phyloP scores from a whole-genome alignment of 2,888 invertebrate genomes.

The Mesorhabditis belari region DNA sequence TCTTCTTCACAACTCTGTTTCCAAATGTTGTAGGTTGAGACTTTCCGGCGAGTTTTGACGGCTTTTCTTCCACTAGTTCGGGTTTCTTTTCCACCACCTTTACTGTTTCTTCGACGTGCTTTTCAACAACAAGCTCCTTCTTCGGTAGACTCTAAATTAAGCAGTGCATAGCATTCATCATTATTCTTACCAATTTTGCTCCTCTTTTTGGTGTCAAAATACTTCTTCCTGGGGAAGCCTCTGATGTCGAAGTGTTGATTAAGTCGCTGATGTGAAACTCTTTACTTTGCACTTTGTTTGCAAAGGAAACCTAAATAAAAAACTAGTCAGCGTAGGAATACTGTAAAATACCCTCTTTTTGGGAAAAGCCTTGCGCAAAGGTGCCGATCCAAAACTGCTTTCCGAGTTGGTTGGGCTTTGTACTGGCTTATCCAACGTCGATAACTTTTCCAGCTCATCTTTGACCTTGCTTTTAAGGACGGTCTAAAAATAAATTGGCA shows the following conservation, averaged over 20 bases:
- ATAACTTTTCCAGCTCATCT: too few relatives aligned
- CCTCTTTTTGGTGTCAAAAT: slow-evolving; percentile 14
- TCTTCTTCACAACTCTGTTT: slow-evolving; percentile 1
- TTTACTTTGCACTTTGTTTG: too few relatives aligned
- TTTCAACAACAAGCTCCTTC: too few relatives aligned
- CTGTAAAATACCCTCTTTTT: slow-evolving; percentile 8
- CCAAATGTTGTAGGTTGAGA: too few relatives aligned
- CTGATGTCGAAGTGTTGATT: slow-evolving; percentile 20
- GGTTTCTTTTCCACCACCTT: background rate
- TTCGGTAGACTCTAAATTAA: slow-evolving; percentile 8
- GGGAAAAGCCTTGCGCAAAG: background rate
- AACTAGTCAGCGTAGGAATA: background rate
- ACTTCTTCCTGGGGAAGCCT: slow-evolving; percentile 30
- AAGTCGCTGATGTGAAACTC: background rate
- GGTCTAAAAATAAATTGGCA: too few relatives aligned
- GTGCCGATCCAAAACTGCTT: background rate
- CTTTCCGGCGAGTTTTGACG: too few relatives aligned
- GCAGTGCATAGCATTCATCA: background rate
- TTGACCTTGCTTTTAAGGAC: too few relatives aligned
- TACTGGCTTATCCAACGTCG: too few relatives aligned
- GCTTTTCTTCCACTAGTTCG: too few relatives aligned
- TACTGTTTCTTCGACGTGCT: background rate
- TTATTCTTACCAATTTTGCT: background rate
- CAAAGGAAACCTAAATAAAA: background rate
- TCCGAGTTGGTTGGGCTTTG: too few relatives aligned